Conservation (phyloP, 2,888 invertebrate species). For the Adelphocoris suturalis region DNA sequence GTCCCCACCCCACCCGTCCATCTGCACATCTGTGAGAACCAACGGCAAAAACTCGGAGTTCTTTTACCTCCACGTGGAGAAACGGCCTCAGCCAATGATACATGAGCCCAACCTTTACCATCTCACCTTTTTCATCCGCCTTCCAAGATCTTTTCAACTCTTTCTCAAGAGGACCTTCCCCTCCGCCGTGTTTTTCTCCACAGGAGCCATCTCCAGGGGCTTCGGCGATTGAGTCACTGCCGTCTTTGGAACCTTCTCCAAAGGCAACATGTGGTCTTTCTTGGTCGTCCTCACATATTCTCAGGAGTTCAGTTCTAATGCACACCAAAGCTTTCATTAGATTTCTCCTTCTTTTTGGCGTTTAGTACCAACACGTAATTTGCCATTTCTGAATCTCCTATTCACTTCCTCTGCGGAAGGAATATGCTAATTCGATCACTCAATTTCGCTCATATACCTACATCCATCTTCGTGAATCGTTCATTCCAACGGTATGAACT, state of each 20-base stretch:
- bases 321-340: not conserved
- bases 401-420: no score
- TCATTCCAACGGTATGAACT: no score
- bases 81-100: conserved; percentile 65
- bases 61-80: conserved; percentile 68
- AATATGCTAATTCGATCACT: no score
- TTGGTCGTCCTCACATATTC: not conserved
- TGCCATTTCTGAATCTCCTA: no score
- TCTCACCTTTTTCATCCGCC: conserved; percentile 56
- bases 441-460: no score
- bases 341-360: no score
- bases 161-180: not conserved
- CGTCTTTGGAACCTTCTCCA: conserved; percentile 11
- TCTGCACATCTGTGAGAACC: conserved; percentile 70
- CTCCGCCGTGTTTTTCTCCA: not conserved
- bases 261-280: conserved; percentile 29
- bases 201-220: not conserved
- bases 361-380: no score
- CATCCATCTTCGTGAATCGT: no score
- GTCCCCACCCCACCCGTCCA: not conserved
- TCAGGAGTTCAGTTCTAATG: not conserved
- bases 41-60: conserved; percentile 56
- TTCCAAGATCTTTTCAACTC: conserved; percentile 26
- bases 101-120: conserved; percentile 58
- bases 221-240: conserved; percentile 20